A percentile compares a stretch with the other conserved stretches of the same genome.
Conservation (phyloP, 64 coral and sea anemone genomes). For the Trachythela sp. region DNA sequence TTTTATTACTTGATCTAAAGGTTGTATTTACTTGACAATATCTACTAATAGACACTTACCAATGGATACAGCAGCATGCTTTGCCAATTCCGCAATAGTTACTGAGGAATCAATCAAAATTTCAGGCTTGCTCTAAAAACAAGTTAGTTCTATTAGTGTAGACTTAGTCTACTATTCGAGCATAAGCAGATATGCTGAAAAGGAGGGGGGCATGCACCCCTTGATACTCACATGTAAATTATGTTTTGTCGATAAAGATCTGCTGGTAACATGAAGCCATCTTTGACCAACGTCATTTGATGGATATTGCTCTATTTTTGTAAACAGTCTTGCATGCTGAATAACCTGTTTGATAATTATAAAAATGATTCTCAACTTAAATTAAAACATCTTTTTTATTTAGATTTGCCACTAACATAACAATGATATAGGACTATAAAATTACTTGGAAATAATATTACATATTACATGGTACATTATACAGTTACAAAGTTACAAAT, state of each 20-base stretch:
- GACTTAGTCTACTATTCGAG: too few relatives aligned
- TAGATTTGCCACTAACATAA: too few relatives aligned
- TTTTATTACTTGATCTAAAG: too few relatives aligned
- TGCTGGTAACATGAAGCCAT: not conserved
- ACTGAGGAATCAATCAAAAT: slow-evolving; percentile 13
- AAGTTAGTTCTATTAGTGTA: too few relatives aligned
- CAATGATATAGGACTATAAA: too few relatives aligned
- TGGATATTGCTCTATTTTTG: not conserved
- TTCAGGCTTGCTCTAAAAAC: not conserved
- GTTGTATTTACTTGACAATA: not conserved
- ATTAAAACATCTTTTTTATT: too few relatives aligned
- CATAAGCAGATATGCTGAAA: too few relatives aligned
- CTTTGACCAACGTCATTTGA: not conserved
- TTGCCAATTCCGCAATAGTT: not conserved
- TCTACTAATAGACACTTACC: not conserved
- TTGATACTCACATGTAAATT: not conserved
- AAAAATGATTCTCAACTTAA: not conserved
- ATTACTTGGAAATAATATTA: too few relatives aligned
- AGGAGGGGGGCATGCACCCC: too few relatives aligned
- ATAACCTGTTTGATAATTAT: not conserved
- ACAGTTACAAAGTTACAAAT: too few relatives aligned
- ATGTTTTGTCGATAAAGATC: not conserved
- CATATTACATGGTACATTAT: too few relatives aligned
- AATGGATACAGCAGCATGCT: not conserved
- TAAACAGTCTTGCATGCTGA: not conserved